A percentile compares a stretch with the other conserved stretches of the same genome.
Evolutionary conservation across 2,888 invertebrate species (phyloP).

Genomic region (Drosophila anomalata): DNA sequence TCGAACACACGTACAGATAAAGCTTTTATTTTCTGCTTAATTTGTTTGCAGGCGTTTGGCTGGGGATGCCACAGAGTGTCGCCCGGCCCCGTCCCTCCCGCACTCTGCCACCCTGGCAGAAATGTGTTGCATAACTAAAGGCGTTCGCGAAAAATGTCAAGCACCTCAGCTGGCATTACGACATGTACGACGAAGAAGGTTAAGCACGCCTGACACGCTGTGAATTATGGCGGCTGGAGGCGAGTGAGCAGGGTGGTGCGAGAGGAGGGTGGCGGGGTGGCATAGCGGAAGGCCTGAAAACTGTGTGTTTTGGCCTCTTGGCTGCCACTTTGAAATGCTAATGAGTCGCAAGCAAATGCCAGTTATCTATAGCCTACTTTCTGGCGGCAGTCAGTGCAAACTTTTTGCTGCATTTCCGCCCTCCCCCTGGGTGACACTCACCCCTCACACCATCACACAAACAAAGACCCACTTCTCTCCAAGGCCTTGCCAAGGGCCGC

Average conservation of each 20-base stretch:
- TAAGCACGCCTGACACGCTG: conserved; percentile 64
- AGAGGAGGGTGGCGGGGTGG: neutral
- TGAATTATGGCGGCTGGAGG: conserved; percentile 44
- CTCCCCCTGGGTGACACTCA: neutral
- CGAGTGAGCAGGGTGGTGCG: neutral
- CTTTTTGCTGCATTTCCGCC: conserved; percentile 58
- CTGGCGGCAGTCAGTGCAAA: conserved; percentile 29
- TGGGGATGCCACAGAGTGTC: conserved; percentile 22
- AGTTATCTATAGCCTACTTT: conserved; percentile 60
- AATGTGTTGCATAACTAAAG: conserved; percentile 67
- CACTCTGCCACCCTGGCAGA: conserved; percentile 8
- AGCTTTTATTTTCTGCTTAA: conserved; percentile 74
- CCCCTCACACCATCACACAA: neutral
- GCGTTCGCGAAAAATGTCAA: conserved; percentile 70
- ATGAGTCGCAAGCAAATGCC: conserved; percentile 68
- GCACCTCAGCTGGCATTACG: conserved; percentile 61
- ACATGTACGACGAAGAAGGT: conserved; percentile 62
- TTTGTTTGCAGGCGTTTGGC: conserved; percentile 69
- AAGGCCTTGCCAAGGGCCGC: conserved; percentile 1
- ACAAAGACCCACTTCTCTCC: neutral
- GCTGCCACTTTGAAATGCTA: conserved; percentile 63
- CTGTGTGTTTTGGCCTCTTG: conserved; percentile 47
- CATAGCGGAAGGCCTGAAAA: conserved; percentile 14
- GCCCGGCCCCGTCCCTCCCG: conserved; percentile 35
- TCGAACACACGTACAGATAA: conserved; percentile 21